Percentiles rank a stretch among this genome's conserved stretches.
phyloP scores from a whole-genome alignment of 2,888 invertebrate species.

The Chirona hameri region DNA sequence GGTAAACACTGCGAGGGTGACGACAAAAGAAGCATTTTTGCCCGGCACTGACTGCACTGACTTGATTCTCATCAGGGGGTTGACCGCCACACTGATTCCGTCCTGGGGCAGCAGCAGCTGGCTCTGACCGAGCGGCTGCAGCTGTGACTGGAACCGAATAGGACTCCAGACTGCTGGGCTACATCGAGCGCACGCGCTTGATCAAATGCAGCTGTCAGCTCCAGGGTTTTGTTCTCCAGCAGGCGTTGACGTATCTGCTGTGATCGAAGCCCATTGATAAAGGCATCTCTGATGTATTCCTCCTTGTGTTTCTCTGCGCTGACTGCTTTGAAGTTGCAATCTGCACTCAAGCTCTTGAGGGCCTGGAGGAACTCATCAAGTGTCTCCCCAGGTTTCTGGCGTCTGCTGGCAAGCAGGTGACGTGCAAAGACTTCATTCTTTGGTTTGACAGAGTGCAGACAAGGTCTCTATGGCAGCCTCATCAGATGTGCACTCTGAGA shows the following conservation, averaged over 20 bases:
- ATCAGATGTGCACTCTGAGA: too few relatives aligned
- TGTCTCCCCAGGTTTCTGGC: slow-evolving; percentile 27
- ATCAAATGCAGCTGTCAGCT: slow-evolving; percentile 13
- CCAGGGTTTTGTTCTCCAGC: slow-evolving; percentile 31
- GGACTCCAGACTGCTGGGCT: background rate
- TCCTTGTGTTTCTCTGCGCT: slow-evolving; percentile 30
- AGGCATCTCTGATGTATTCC: slow-evolving; percentile 33
- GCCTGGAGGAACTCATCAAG: slow-evolving; percentile 34
- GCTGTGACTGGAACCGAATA: background rate
- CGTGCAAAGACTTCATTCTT: background rate
- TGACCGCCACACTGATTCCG: background rate
- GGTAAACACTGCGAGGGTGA: too few relatives aligned
- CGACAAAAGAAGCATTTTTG: too few relatives aligned
- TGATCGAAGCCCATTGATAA: slow-evolving; percentile 32
- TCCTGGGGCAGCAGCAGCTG: too few relatives aligned
- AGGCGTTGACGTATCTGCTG: slow-evolving; percentile 30
- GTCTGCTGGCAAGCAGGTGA: background rate
- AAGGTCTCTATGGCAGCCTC: too few relatives aligned
- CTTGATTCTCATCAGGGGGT: background rate
- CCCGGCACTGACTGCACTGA: too few relatives aligned
- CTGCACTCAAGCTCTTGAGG: slow-evolving; percentile 27
- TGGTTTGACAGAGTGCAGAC: too few relatives aligned
- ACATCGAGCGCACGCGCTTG: slow-evolving; percentile 31
- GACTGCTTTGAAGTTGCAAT: slow-evolving; percentile 32
- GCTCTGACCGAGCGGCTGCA: background rate